Conservation (phyloP, 2,888 invertebrate species). For the Yponomeuta cagnagella region DNA sequence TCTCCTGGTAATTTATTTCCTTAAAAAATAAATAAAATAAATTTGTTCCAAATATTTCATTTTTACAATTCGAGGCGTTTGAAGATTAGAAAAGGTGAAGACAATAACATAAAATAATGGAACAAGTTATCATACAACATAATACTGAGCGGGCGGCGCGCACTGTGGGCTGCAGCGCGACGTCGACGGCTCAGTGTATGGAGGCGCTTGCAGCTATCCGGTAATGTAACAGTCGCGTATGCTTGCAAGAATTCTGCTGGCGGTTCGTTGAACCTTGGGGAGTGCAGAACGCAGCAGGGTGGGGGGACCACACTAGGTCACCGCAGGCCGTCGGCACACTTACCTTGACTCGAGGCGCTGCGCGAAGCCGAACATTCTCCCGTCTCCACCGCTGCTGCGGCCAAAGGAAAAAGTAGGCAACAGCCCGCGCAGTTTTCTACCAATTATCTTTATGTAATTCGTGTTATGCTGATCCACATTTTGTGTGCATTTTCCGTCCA, state of each 20-base stretch:
- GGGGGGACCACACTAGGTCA: conserved; percentile 72
- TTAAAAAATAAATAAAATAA: too few species aligned
- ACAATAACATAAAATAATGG: neutral
- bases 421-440: conserved; percentile 38
- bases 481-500: conserved; percentile 17
- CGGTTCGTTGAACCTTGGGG: conserved; percentile 72
- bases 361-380: conserved; percentile 28
- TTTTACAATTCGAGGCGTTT: too few species aligned
- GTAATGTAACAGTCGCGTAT: conserved; percentile 71
- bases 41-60: too few species aligned
- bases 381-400: neutral
- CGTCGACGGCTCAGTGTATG: conserved; percentile 10
- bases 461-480: conserved; percentile 23
- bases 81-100: neutral
- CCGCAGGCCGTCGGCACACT: conserved; percentile 72
- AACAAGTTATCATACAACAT: neutral
- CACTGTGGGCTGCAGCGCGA: conserved; percentile 7
- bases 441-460: conserved; percentile 37
- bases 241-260: conserved; percentile 70
- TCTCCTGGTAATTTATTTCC: too few species aligned
- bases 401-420: conserved; percentile 56
- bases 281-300: conserved; percentile 69
- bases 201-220: conserved; percentile 64
- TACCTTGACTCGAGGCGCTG: conserved; percentile 71
- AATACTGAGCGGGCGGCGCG: neutral